A percentile compares a stretch with the other conserved stretches of the same genome.
Conservation (phyloP, 2,797 vertebrate species). For the Falco peregrinus region DNA sequence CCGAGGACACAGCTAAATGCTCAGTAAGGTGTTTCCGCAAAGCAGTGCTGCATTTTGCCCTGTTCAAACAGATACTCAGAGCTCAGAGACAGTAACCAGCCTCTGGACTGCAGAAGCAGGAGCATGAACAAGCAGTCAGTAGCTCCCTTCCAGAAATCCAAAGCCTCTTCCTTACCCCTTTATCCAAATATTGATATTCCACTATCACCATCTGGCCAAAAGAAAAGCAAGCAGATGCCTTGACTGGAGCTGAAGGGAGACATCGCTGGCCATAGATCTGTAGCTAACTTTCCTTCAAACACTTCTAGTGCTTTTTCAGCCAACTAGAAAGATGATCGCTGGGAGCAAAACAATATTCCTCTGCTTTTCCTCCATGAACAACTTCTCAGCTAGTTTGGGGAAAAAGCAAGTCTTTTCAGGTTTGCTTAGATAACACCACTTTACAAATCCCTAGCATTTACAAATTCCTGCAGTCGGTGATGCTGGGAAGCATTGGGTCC, state of each 20-base stretch:
- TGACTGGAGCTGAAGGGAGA: background rate
- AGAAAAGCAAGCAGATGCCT: background rate
- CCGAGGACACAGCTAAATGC: background rate
- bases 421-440: background rate
- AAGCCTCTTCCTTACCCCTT: background rate
- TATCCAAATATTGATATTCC: background rate
- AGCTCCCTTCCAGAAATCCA: background rate
- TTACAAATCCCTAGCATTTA: background rate
- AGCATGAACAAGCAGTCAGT: background rate
- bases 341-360: background rate
- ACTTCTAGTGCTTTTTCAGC: background rate
- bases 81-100: background rate
- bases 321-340: background rate
- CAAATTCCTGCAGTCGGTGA: background rate
- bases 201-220: background rate
- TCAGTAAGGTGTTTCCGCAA: background rate
- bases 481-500: rapidly evolving
- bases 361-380: background rate
- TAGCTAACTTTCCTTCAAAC: background rate
- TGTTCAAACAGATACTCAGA: background rate
- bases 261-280: background rate
- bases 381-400: background rate
- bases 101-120: background rate
- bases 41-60: background rate
- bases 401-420: background rate